A percentile compares a stretch with the other conserved stretches of the same genome.
phyloP scores from a whole-genome alignment of 1,140 invertebrate genomes.

The Bombus pascuorum region DNA sequence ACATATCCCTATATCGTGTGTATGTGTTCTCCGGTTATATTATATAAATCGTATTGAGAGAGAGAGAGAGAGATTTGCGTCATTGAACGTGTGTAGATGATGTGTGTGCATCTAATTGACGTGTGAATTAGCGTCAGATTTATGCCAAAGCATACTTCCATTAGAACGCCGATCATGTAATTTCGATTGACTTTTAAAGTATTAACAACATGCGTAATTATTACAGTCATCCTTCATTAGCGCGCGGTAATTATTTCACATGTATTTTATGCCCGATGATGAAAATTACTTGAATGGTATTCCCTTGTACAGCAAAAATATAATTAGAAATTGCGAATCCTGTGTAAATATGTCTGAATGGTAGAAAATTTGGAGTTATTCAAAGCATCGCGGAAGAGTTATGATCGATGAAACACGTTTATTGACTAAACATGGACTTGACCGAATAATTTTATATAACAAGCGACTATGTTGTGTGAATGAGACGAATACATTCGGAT shows the following conservation, averaged over 20 bases:
- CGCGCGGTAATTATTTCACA: not conserved
- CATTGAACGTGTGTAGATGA: not conserved
- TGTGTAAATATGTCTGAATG: too few relatives aligned
- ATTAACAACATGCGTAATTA: not conserved
- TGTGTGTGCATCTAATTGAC: not conserved
- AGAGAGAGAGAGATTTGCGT: not conserved
- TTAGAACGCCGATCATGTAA: not conserved
- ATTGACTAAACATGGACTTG: too few relatives aligned
- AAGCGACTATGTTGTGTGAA: too few relatives aligned
- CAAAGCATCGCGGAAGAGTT: too few relatives aligned
- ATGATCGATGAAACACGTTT: too few relatives aligned
- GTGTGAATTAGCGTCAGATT: constrained; percentile 22
- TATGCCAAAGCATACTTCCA: not conserved
- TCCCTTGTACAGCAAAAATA: not conserved
- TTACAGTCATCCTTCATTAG: not conserved
- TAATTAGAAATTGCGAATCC: not conserved
- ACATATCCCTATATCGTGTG: not conserved
- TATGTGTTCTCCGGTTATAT: not conserved
- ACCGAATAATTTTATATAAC: too few relatives aligned
- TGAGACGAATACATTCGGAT: too few relatives aligned
- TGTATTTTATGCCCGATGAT: not conserved
- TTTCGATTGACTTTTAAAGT: not conserved
- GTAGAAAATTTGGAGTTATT: too few relatives aligned
- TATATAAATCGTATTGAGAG: not conserved
- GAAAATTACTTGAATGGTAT: too few relatives aligned